Percentiles rank a stretch among this genome's conserved stretches.
Conservation (phyloP, 1,140 invertebrate genomes). For the Drosophila obscura region DNA sequence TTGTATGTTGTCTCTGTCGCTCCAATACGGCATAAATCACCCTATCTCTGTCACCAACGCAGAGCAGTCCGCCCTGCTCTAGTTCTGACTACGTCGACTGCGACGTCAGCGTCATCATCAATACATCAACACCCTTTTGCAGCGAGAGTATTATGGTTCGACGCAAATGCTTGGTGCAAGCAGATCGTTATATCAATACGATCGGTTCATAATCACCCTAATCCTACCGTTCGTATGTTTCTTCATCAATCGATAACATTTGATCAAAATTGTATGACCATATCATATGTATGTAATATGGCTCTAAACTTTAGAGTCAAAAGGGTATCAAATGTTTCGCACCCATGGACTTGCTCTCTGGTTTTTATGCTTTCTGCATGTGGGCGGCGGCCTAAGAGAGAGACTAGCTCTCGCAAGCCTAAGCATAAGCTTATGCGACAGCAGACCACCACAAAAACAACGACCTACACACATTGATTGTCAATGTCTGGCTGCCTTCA, state of each 20-base stretch:
- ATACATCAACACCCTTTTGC: no score
- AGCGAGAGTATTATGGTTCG: no score
- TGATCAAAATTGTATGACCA: no score
- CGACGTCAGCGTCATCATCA: slow-evolving; percentile 4
- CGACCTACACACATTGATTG: slow-evolving; percentile 19
- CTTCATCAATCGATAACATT: no score
- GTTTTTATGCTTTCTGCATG: slow-evolving; percentile 2
- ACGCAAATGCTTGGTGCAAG: no score
- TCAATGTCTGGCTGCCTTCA: slow-evolving; percentile 57
- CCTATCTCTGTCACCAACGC: neutral
- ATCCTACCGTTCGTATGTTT: no score
- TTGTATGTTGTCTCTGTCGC: neutral
- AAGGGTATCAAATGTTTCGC: no score
- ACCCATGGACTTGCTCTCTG: no score
- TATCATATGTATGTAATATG: no score
- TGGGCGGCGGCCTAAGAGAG: slow-evolving; percentile 11
- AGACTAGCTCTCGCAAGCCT: slow-evolving; percentile 18
- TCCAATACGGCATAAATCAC: neutral
- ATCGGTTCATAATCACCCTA: no score
- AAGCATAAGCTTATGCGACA: slow-evolving; percentile 15
- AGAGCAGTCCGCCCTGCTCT: slow-evolving; percentile 40
- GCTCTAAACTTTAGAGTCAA: no score
- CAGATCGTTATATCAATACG: no score
- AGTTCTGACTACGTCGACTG: slow-evolving; percentile 13
- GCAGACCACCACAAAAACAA: slow-evolving; percentile 20